Evolutionary conservation across 92 coral and sea anemone genomes (phyloP), one percentile per base, ranked within the genome.

Genomic region (Anthopleura xanthogrammica): DNA sequence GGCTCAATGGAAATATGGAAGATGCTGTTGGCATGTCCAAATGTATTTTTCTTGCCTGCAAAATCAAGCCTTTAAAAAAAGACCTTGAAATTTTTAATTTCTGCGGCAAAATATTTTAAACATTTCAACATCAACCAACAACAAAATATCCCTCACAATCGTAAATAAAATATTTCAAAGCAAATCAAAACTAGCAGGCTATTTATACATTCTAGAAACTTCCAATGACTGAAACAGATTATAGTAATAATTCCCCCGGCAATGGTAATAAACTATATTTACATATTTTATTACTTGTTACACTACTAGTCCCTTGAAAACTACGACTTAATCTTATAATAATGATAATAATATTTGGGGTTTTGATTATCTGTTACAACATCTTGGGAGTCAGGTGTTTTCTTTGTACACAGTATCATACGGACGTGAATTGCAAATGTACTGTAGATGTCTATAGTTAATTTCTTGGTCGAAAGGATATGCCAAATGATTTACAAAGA

Each of bases 401-500:
- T 81, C 42, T 81, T 81, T 68, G 84, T 81, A 81, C 84, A 81
- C 74, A 22, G 56, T 46, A 80, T 80, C 42, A 65, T 71, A 81
- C 74, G 84, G 77, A 81, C 42, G 84, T 68, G 84, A 70, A 81
- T 77, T 77, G 46, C 22, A 64, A 55, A 62, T 62, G 70, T 14
- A 54, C 14, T 54, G 58, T 68, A 23, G 74, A 68, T 36, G 74
- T 36, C 16, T 36, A 12, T 57, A 52, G 36, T 78, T 71, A 41
- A 16, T 78, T 84, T 77, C 76, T 12, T 62, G 42, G 46, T 48
- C 8, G 60, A 75, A 74, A 36, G 64, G 60, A 60, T 41, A 64
- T 20, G 52, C 72, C 82, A 60, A 66, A 76, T 79, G 78, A 68
- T 71, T 77, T 85, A 85, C 88, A 85, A 85, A 85, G 58, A 46